These are phyloP conservation scores for Drosophila kurseongensis DNA, from an alignment of 1,140 invertebrate species.

Conservation along the genomic window DNA sequence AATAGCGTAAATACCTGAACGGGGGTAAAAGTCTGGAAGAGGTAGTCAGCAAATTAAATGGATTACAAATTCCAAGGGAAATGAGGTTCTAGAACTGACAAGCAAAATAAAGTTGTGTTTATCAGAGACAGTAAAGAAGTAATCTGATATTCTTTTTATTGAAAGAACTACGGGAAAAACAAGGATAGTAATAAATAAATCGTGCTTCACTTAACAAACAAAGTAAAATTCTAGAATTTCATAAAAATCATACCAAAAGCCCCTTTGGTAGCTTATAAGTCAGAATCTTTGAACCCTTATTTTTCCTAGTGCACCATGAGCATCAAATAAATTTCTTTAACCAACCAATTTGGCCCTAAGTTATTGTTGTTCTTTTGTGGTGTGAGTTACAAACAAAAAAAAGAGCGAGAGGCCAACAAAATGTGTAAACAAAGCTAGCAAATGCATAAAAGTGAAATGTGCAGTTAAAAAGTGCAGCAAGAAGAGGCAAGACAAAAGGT, in stretches of 20 bases:
- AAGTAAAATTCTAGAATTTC: too few species aligned
- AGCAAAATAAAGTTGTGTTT: too few species aligned
- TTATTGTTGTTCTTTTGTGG: slow-evolving; percentile 19
- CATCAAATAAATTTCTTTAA: slow-evolving; percentile 1
- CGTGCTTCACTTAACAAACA: too few species aligned
- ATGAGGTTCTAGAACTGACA: too few species aligned
- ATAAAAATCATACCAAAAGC: too few species aligned
- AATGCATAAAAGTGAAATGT: slow-evolving; percentile 66
- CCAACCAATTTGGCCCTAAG: slow-evolving; percentile 16
- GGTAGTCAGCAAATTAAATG: background rate
- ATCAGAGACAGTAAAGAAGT: too few species aligned
- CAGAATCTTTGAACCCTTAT: background rate
- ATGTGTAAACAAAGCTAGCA: slow-evolving; percentile 52
- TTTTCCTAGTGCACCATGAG: background rate
- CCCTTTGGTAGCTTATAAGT: too few species aligned
- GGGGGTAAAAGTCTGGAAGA: background rate
- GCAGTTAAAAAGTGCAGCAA: slow-evolving; percentile 24
- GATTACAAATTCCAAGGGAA: slow-evolving; percentile 1
- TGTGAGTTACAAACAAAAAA: slow-evolving; percentile 3
- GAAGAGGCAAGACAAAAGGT: slow-evolving; percentile 14
- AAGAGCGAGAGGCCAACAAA: slow-evolving; percentile 5
- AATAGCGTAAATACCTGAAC: slow-evolving; percentile 3
- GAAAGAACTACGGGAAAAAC: too few species aligned
- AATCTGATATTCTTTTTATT: too few species aligned
- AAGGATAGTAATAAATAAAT: too few species aligned